Evolutionary conservation across 2,888 invertebrate genomes (phyloP), one percentile per base, ranked within the genome.

Genomic region (Pecten maximus): DNA sequence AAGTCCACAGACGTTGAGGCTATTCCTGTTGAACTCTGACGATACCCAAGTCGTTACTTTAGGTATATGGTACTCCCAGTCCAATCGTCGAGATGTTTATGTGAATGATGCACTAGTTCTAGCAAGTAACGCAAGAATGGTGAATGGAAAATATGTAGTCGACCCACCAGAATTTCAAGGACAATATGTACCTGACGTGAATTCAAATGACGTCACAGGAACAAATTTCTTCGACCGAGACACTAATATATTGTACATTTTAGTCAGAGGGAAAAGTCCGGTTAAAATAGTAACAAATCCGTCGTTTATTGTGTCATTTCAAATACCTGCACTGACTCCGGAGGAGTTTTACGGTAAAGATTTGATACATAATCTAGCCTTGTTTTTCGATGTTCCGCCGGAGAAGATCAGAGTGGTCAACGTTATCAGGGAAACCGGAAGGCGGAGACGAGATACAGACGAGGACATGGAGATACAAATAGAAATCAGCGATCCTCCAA

Each of bases 341-440:
- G 95, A 94, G 40, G 95, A 96, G 10, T 96, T 96, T 93, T 96
- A 95, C 90, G 96, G 96, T 0, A 94, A 94, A 40, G 94, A 95
- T 48, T 92, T 96, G 23, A 93, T 96, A 39, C 92, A 94, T 40
- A 95, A 96, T 86, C 90, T 96, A 8, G 96, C 96, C 10, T 91
- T 90, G 3, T 96, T 96, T 93, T 94, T 96, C 12, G 92, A 93
- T 54, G 92, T 96, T 39, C 94, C 95, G 8, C 90, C 93, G 0
- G 91, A 92, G 12, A 95, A 96, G 91, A 94, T 96, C 0, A 90
- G 95, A 15, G 92, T 95, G 40, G 95, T 95, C 16, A 93, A 94
- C 50, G 94, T 95, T 10, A 94, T 96, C 12, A 92, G 92, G 40
- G 96, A 94, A 15, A n/a, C 89, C 19, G 89, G 91, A 39, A 92